A percentile compares a stretch with the other conserved stretches of the same genome.
Conservation (phyloP, 2,113 vertebrate genomes). For the Lichenostomus cassidix region DNA sequence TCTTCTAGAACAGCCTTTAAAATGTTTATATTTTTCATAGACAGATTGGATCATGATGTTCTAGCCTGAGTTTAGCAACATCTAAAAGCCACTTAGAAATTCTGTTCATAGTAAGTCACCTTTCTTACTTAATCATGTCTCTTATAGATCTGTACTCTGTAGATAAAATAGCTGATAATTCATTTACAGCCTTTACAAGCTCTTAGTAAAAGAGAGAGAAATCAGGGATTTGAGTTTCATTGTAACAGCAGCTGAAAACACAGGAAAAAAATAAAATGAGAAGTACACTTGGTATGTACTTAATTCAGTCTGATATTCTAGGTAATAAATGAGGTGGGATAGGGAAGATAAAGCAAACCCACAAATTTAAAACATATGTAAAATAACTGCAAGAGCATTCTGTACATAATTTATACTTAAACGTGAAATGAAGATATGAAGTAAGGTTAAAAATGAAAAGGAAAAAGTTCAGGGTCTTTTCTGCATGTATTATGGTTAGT, state of each 20-base stretch:
- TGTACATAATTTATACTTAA: background rate
- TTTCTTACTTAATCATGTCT: background rate
- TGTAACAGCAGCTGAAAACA: background rate
- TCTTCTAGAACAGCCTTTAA: background rate
- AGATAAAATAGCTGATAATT: background rate
- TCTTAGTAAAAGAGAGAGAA: background rate
- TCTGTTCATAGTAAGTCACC: background rate
- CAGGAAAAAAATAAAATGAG: background rate
- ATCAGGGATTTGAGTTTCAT: background rate
- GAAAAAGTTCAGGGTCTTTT: background rate
- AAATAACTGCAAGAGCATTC: background rate
- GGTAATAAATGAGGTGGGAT: background rate
- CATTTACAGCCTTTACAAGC: background rate
- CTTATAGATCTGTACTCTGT: background rate
- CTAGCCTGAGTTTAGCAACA: background rate
- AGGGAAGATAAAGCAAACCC: background rate
- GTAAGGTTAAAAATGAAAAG: background rate
- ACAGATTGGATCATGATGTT: background rate
- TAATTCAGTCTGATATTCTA: background rate
- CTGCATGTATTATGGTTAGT: background rate
- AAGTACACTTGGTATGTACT: background rate
- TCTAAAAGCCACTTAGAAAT: background rate
- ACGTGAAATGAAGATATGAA: background rate
- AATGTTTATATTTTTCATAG: background rate
- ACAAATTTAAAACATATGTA: background rate